Base-by-base conservation (phyloP, 2,888 invertebrate genomes). In the Pecten maximus region DNA sequence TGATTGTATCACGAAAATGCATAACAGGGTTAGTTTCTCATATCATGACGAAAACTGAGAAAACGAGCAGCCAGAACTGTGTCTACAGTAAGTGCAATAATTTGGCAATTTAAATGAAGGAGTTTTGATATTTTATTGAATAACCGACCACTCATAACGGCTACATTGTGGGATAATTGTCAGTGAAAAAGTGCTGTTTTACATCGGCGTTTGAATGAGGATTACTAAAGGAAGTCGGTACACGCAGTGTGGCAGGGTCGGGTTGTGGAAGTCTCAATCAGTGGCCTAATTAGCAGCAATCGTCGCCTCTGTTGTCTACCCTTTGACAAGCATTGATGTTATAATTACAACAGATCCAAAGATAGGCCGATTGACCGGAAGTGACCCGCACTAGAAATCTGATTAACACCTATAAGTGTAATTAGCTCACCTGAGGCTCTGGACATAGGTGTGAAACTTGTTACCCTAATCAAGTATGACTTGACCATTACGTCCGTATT, bases 41-140 rank as follows among this genome's bases (percentile, higher is more conserved):
- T 74, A 74, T 35, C 35, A 74, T 28, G 74, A 8, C 74, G 74
- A 74, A 74, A 74, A 35, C 74, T 35, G 74, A 74, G 74, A 35
- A 74, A 74, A 35, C 4, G 16, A 10, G 12, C 35, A 0, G 35
- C 28, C 74, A 74, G 12, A 35, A 35, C 74, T 6, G 35, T 54
- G 35, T 74, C 74, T 74, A 35, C 74, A 74, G 12, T 54, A 54
- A 54, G 50, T 12, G 50, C 3, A 54, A 74, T 74, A 10, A 74
- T 74, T 74, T 74, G 74, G 74, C 74, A 74, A 74, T 74, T 74
- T 74, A 74, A 74, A 74, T 74, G 74, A 54, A 54, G 3, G 74
- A 35, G 74, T 74, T 74, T 74, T 74, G 35, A 35, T 74, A 6
- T 35, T 35, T 35, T 74, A 35, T 74, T 74, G 35, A 74, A 74